Conservation (phyloP, 1,140 invertebrate species). For the Mesaphorura yosii region DNA sequence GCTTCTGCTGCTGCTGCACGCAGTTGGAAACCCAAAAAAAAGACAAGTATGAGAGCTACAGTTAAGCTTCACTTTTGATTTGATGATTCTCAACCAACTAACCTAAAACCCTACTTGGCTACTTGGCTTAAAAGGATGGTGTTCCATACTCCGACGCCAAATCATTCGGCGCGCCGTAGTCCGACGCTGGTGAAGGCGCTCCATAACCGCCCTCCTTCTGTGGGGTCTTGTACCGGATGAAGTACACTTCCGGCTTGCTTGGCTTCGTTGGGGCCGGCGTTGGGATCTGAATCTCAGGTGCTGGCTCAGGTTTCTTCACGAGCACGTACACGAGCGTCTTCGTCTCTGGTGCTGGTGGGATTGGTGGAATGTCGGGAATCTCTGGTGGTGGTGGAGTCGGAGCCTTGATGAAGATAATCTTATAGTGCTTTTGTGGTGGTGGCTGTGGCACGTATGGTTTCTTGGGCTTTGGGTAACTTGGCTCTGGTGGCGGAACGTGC, state of each 20-base stretch:
- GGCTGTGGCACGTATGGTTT: slow-evolving; percentile 38
- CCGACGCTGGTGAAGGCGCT: slow-evolving; percentile 1
- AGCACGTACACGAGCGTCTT: slow-evolving; percentile 71
- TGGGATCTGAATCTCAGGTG: slow-evolving; percentile 63
- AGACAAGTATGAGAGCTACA: too few relatives aligned
- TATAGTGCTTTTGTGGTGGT: slow-evolving; percentile 75
- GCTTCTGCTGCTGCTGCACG: neutral
- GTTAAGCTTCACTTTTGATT: too few relatives aligned
- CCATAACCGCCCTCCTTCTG: slow-evolving; percentile 46
- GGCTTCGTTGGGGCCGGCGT: slow-evolving; percentile 62
- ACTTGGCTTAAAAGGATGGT: slow-evolving; percentile 11
- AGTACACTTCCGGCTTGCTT: slow-evolving; percentile 56
- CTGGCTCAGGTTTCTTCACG: slow-evolving; percentile 74
- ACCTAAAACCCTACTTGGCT: neutral
- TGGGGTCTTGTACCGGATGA: slow-evolving; percentile 68
- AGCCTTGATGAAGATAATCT: slow-evolving; percentile 79
- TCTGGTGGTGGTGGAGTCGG: slow-evolving; percentile 67
- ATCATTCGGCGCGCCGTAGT: slow-evolving; percentile 18
- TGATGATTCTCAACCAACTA: neutral
- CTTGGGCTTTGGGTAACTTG: slow-evolving; percentile 54
- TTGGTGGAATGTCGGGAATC: slow-evolving; percentile 56
- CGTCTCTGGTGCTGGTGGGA: slow-evolving; percentile 67
- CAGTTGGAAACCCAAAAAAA: neutral
- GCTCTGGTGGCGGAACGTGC: slow-evolving; percentile 71
- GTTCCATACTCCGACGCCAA: slow-evolving; percentile 16